A percentile compares a stretch with the other conserved stretches of the same genome.
phyloP scores from a whole-genome alignment of 2,888 invertebrate genomes.

The Drosophila rellima region DNA sequence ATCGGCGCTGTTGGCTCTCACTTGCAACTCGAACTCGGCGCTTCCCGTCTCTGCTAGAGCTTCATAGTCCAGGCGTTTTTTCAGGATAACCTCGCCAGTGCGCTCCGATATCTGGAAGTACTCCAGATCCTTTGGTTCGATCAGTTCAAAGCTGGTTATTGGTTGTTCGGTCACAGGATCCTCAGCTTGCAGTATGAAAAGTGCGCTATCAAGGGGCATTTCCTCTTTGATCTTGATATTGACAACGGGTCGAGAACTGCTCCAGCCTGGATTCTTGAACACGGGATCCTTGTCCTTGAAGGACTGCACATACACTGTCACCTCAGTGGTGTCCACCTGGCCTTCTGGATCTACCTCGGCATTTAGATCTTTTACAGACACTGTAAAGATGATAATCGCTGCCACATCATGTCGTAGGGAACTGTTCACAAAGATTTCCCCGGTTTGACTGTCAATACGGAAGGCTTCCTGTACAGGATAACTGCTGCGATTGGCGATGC shows the following conservation, averaged over 20 bases:
- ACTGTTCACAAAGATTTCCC: conserved; percentile 89
- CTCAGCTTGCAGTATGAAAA: conserved; percentile 90
- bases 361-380: conserved; percentile 90
- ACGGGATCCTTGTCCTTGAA: conserved; percentile 92
- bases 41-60: conserved; percentile 85
- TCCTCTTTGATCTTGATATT: conserved; percentile 91
- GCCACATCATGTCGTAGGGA: conserved; percentile 90
- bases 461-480: conserved; percentile 90
- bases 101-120: conserved; percentile 88
- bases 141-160: conserved; percentile 88
- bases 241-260: conserved; percentile 89
- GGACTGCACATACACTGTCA: conserved; percentile 92
- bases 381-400: conserved; percentile 91
- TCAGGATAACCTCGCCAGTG: conserved; percentile 91
- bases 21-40: conserved; percentile 86
- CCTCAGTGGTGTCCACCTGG: conserved; percentile 89
- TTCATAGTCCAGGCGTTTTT: conserved; percentile 92
- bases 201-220: conserved; percentile 90
- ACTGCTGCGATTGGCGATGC: conserved; percentile 87
- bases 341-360: conserved; percentile 89
- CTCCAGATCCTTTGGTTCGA: conserved; percentile 87
- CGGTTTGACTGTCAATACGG: conserved; percentile 89
- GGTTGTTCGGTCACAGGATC: conserved; percentile 89
- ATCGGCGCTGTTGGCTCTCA: conserved; percentile 86
- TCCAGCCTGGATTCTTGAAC: conserved; percentile 91